Evolutionary conservation across 2,113 vertebrate species (phyloP).

Genomic region (Sinocyclocheilus maitianheensis): DNA sequence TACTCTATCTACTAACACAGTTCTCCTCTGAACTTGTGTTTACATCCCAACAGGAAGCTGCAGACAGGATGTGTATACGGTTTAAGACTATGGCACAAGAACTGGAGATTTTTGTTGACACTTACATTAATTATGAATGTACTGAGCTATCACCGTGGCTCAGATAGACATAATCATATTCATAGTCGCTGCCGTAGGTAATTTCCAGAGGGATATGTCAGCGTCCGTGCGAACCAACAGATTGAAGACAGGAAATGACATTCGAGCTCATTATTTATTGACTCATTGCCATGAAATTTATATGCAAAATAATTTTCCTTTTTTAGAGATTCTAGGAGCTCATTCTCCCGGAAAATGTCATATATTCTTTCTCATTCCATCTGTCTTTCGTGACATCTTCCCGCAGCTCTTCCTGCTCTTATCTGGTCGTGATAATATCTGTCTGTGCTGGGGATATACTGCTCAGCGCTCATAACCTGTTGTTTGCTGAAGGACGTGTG

Average conservation of each 20-base stretch:
- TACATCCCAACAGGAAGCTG: slow-evolving; percentile 15
- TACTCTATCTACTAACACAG: neutral
- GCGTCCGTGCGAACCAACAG: slow-evolving; percentile 58
- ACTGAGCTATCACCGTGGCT: slow-evolving; percentile 19
- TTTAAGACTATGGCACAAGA: slow-evolving; percentile 26
- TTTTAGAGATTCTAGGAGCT: slow-evolving; percentile 7
- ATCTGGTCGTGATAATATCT: neutral
- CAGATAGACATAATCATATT: slow-evolving; percentile 70
- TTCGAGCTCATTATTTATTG: slow-evolving; percentile 74
- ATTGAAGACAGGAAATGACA: slow-evolving; percentile 72
- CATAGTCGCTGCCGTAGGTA: slow-evolving; percentile 68
- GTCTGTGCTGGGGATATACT: neutral
- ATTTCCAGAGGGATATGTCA: slow-evolving; percentile 68
- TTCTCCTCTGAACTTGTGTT: neutral
- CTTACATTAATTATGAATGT: slow-evolving; percentile 50
- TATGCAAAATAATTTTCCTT: slow-evolving; percentile 66
- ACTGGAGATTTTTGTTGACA: slow-evolving; percentile 48
- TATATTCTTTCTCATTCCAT: slow-evolving; percentile 15
- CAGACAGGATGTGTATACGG: neutral
- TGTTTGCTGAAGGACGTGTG: slow-evolving; percentile 31
- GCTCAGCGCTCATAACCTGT: slow-evolving; percentile 30
- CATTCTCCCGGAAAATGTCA: slow-evolving; percentile 17
- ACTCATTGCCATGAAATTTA: slow-evolving; percentile 58
- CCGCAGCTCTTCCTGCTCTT: neutral
- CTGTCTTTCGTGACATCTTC: neutral